phyloP scores from a whole-genome alignment of 2,888 invertebrate genomes.

The Cosmopolites sordidus region DNA sequence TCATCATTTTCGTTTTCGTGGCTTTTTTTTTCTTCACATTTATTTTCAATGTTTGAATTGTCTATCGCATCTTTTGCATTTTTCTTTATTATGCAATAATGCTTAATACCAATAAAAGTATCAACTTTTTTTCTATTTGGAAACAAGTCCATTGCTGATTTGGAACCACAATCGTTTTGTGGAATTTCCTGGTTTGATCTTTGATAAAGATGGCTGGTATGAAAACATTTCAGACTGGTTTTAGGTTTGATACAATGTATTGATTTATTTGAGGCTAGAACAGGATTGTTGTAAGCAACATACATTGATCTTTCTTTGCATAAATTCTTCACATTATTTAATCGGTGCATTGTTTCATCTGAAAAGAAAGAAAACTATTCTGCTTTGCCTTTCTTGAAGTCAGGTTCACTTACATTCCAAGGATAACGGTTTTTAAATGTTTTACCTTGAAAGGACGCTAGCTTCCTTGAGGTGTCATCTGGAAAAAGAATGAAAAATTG shows the following conservation, averaged over 20 bases:
- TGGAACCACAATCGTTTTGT: not conserved
- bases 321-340: too few relatives aligned
- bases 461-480: not conserved
- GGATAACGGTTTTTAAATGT: conserved; percentile 24
- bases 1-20: too few relatives aligned
- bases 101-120: conserved; percentile 10
- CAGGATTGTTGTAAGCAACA: too few relatives aligned
- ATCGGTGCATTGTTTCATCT: conserved; percentile 6
- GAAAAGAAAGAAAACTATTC: conserved; percentile 20
- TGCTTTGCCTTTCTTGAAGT: conserved; percentile 12
- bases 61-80: too few relatives aligned
- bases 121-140: conserved; percentile 9
- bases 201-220: not conserved
- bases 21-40: not conserved
- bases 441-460: conserved; percentile 9
- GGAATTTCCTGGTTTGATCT: not conserved
- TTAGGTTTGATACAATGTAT: too few relatives aligned
- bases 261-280: too few relatives aligned
- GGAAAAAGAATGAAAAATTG: too few relatives aligned
- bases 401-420: conserved; percentile 22
- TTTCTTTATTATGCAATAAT: conserved; percentile 4
- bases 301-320: too few relatives aligned
- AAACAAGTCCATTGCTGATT: conserved; percentile 10
- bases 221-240: not conserved
- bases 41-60: too few relatives aligned